Evolutionary conservation across 2,113 vertebrate species (phyloP).

Genomic region (Chitala chitala): DNA sequence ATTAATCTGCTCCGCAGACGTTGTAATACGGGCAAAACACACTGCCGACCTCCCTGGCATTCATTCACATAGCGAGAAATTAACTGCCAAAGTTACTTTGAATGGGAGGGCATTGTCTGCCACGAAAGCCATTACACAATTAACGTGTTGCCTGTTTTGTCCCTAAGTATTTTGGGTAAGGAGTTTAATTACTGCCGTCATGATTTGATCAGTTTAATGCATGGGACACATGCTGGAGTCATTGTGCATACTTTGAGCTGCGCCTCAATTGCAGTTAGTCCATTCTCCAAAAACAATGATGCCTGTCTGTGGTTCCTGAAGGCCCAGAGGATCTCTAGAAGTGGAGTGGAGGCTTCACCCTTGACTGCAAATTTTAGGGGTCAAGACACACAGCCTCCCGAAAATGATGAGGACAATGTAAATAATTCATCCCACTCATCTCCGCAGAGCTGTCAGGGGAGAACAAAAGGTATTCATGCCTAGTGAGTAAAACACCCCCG

Average conservation of each 20-base stretch:
- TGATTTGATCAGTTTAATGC: too few relatives aligned
- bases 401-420: not conserved
- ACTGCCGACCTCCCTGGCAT: not conserved
- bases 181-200: too few relatives aligned
- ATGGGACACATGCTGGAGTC: too few relatives aligned
- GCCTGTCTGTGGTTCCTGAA: too few relatives aligned
- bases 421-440: not conserved
- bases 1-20: slow-evolving; percentile 1
- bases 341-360: not conserved
- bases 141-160: too few relatives aligned
- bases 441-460: not conserved
- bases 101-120: too few relatives aligned
- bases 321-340: not conserved
- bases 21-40: not conserved
- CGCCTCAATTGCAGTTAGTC: too few relatives aligned
- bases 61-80: not conserved
- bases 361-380: not conserved
- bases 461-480: not conserved
- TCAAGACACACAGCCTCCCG: not conserved
- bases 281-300: too few relatives aligned
- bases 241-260: too few relatives aligned
- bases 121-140: too few relatives aligned
- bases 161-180: too few relatives aligned
- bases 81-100: not conserved
- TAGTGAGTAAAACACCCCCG: not conserved